phyloP scores from a whole-genome alignment of 1,140 invertebrate species.

The Anoplophora glabripennis region DNA sequence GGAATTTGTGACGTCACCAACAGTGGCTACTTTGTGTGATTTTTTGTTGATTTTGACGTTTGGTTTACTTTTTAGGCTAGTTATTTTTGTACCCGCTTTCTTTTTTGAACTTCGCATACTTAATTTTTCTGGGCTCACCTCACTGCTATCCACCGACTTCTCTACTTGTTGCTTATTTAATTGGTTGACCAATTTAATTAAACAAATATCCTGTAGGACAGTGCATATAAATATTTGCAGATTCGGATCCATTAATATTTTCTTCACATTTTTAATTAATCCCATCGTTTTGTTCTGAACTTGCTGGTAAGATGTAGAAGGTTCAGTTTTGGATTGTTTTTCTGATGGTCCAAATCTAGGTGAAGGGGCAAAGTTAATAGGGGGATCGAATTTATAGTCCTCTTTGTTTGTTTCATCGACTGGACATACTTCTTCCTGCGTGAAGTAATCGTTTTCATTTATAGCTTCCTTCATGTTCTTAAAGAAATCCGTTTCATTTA shows the following conservation, averaged over 20 bases:
- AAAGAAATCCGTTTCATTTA: neutral
- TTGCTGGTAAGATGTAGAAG: neutral
- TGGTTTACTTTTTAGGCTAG: constrained; percentile 2
- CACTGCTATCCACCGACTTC: neutral
- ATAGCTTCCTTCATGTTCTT: neutral
- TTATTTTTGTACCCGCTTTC: too few species aligned
- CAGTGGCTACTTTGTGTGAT: neutral
- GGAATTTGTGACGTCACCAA: too few species aligned
- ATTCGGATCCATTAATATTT: constrained; percentile 8
- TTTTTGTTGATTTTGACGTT: neutral
- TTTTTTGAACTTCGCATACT: too few species aligned
- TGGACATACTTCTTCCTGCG: constrained; percentile 1
- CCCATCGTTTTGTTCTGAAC: neutral
- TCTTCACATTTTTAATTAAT: constrained; percentile 12
- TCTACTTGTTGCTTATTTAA: constrained; percentile 10
- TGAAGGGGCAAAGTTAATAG: neutral
- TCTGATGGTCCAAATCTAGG: neutral
- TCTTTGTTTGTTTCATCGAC: neutral
- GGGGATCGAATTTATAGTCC: neutral
- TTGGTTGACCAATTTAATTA: constrained; percentile 24
- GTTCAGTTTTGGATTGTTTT: constrained; percentile 1
- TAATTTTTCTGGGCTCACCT: neutral
- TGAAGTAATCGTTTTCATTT: neutral
- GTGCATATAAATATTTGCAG: constrained; percentile 25
- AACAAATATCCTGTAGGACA: constrained; percentile 24